These are phyloP conservation scores for Myathropa florea DNA, from an alignment of 2,888 invertebrate genomes.

Conservation along the genomic window DNA sequence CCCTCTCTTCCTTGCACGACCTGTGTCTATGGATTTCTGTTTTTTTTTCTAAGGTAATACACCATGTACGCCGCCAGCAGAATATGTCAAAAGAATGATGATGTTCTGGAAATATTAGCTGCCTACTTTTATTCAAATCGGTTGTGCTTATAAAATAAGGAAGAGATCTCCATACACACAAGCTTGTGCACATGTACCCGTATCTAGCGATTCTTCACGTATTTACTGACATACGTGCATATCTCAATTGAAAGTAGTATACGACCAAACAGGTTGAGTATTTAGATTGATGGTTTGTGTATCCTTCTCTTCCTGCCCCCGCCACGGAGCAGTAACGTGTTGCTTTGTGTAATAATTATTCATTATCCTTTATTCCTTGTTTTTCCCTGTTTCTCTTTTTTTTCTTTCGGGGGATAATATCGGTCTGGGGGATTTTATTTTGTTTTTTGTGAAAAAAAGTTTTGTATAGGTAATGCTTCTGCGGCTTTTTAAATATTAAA, in stretches of 20 bases:
- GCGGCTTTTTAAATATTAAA: constrained; percentile 53
- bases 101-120: constrained; percentile 67
- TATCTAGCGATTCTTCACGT: neutral
- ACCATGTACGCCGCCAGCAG: constrained; percentile 44
- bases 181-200: neutral
- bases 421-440: neutral
- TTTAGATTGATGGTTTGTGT: constrained; percentile 38
- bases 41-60: neutral
- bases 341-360: constrained; percentile 61
- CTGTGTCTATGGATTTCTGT: neutral
- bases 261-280: constrained; percentile 10
- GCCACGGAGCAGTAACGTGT: constrained; percentile 37
- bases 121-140: constrained; percentile 65
- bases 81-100: constrained; percentile 68
- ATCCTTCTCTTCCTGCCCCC: neutral
- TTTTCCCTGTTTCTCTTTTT: neutral
- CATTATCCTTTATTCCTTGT: constrained; percentile 34
- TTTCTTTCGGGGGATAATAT: neutral
- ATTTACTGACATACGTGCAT: constrained; percentile 18
- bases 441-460: constrained; percentile 27
- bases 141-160: constrained; percentile 48
- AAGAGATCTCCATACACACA: neutral
- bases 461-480: constrained; percentile 27
- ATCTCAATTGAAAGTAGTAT: constrained; percentile 10
- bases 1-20: neutral